A percentile compares a stretch with the other conserved stretches of the same genome.
phyloP scores from a whole-genome alignment of 2,797 vertebrate genomes.

The Pampus argenteus region DNA sequence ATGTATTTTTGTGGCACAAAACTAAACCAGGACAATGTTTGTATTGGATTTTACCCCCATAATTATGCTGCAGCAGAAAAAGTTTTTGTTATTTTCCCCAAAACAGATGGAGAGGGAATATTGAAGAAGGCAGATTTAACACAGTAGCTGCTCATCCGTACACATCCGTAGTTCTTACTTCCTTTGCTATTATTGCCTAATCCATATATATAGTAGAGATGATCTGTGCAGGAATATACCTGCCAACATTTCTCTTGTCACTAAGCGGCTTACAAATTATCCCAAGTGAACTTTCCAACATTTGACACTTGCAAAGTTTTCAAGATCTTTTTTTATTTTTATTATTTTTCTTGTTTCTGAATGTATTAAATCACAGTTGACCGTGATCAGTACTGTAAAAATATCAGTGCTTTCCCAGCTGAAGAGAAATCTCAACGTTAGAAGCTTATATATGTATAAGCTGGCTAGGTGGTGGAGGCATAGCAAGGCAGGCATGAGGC shows the following conservation, averaged over 20 bases:
- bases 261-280: constrained; percentile 55
- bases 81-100: constrained; percentile 69
- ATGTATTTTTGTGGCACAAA: constrained; percentile 58
- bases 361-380: constrained; percentile 16
- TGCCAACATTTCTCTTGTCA: constrained; percentile 47
- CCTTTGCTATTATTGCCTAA: constrained; percentile 55
- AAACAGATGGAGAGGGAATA: constrained; percentile 73
- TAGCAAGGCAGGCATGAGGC: constrained; percentile 25
- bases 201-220: constrained; percentile 55
- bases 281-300: constrained; percentile 37
- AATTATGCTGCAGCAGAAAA: constrained; percentile 76
- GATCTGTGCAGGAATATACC: constrained; percentile 56
- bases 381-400: constrained; percentile 26
- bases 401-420: constrained; percentile 28
- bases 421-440: constrained; percentile 3
- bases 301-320: constrained; percentile 28
- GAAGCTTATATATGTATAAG: constrained; percentile 29
- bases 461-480: constrained; percentile 35
- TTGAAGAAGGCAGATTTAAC: constrained; percentile 60
- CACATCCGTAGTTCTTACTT: constrained; percentile 40
- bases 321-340: not conserved
- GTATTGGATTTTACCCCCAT: constrained; percentile 71
- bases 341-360: not conserved
- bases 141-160: constrained; percentile 59
- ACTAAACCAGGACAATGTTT: constrained; percentile 72